These are phyloP conservation scores for Triplophysa bombifrons DNA, from an alignment of 2,797 vertebrate genomes.

Conservation along the genomic window DNA sequence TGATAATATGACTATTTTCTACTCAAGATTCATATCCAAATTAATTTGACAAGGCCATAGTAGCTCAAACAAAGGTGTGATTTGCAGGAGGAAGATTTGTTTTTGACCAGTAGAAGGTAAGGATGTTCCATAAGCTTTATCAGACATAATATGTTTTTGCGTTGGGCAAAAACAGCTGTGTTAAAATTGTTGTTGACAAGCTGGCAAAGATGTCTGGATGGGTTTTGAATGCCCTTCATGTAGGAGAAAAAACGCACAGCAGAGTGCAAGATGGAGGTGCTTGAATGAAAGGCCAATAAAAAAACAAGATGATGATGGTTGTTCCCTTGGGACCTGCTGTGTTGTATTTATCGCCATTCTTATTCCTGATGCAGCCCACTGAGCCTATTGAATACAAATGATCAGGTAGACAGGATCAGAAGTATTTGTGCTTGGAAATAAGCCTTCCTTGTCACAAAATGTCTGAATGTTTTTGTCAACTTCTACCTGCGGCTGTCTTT, in stretches of 20 bases:
- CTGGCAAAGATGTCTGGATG: slow-evolving; percentile 36
- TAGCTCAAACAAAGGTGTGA: neutral
- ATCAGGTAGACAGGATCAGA: slow-evolving; percentile 54
- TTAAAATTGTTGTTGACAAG: slow-evolving; percentile 52
- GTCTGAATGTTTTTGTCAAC: slow-evolving; percentile 41
- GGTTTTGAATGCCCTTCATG: slow-evolving; percentile 49
- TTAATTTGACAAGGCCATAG: neutral
- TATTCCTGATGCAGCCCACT: slow-evolving; percentile 56
- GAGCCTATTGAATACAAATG: slow-evolving; percentile 67
- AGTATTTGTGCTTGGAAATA: slow-evolving; percentile 57
- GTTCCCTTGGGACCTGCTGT: slow-evolving; percentile 56
- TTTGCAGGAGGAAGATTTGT: neutral
- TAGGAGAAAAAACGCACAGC: slow-evolving; percentile 29
- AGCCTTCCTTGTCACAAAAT: slow-evolving; percentile 30
- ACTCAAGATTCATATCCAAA: neutral
- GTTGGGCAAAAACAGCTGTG: slow-evolving; percentile 56
- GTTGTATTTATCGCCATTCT: slow-evolving; percentile 66
- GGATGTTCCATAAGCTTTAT: neutral
- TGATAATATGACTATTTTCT: neutral
- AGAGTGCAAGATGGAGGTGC: slow-evolving; percentile 52
- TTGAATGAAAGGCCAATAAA: slow-evolving; percentile 62
- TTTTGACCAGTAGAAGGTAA: neutral
- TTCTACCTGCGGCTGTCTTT: slow-evolving; percentile 58
- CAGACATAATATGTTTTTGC: slow-evolving; percentile 18
- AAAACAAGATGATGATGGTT: slow-evolving; percentile 63